These are phyloP conservation scores for Dysmachus trigonus DNA, from an alignment of 2,888 invertebrate species.

Conservation along the genomic window DNA sequence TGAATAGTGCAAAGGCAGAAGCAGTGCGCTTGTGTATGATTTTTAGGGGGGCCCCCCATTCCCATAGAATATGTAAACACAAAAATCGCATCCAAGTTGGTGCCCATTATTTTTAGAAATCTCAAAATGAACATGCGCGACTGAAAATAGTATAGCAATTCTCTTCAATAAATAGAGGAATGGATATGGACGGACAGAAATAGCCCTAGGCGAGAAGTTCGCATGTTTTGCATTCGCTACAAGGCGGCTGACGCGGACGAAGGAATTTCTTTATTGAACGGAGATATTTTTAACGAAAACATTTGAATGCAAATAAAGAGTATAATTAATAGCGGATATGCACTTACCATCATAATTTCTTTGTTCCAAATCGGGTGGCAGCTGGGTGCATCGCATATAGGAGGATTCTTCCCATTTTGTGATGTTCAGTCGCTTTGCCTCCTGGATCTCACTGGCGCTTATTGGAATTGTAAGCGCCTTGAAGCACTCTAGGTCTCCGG, in stretches of 20 bases:
- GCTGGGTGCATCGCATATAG: constrained; percentile 57
- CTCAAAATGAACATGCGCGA: constrained; percentile 47
- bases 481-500: constrained; percentile 76
- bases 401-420: constrained; percentile 61
- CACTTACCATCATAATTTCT: constrained; percentile 86
- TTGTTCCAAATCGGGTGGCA: constrained; percentile 76
- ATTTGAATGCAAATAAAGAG: background rate
- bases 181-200: background rate
- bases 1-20: background rate
- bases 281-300: background rate
- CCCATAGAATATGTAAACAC: constrained; percentile 9
- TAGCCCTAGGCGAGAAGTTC: background rate
- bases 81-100: constrained; percentile 41
- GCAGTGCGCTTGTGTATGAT: background rate
- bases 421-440: constrained; percentile 61
- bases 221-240: background rate
- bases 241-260: background rate
- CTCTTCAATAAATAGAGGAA: background rate
- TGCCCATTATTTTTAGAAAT: constrained; percentile 48
- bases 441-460: constrained; percentile 65
- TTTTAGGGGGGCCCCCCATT: background rate
- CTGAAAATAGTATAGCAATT: constrained; percentile 45
- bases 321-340: background rate
- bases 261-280: background rate
- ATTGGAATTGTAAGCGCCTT: constrained; percentile 78